A percentile compares a stretch with the other conserved stretches of the same genome.
Conservation (phyloP, 2,888 invertebrate species). For the Pyrrhosoma nymphula region DNA sequence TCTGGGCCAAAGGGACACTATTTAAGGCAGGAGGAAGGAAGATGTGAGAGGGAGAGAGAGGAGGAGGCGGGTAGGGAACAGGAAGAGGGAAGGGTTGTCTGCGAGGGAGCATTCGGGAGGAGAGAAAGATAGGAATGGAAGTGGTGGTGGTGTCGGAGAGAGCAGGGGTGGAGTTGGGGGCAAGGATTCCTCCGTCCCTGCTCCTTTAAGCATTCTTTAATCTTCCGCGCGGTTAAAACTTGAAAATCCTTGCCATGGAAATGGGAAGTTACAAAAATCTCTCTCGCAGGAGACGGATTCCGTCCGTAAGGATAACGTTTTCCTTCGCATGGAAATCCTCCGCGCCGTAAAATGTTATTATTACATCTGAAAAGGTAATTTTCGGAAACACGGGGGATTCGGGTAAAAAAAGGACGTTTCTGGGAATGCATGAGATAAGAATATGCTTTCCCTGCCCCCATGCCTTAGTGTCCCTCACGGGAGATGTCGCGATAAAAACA, state of each 20-base stretch:
- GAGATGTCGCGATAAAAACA: neutral
- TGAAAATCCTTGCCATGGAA: constrained; percentile 31
- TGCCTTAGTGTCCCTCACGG: neutral
- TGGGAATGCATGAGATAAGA: constrained; percentile 20
- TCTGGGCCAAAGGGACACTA: constrained; percentile 36
- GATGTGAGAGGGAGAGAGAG: neutral
- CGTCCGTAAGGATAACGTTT: constrained; percentile 18
- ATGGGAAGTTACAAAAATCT: constrained; percentile 39
- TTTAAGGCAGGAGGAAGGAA: constrained; percentile 32
- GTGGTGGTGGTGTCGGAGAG: no score
- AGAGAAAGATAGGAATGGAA: neutral
- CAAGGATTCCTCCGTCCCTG: neutral
- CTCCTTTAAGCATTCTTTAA: constrained; percentile 39
- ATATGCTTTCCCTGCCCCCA: neutral
- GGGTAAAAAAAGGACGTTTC: neutral
- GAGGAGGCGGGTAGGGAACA: no score
- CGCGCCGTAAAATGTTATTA: constrained; percentile 18
- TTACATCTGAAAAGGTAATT: constrained; percentile 32
- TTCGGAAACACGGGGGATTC: neutral
- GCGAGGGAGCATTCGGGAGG: neutral
- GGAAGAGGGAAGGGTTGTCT: no score
- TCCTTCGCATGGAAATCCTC: neutral
- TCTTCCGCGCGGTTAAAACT: constrained; percentile 36
- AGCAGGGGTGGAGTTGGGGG: neutral
- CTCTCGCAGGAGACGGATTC: neutral